Conservation (phyloP, 2,888 invertebrate genomes). For the Agrenia bidenticulata region DNA sequence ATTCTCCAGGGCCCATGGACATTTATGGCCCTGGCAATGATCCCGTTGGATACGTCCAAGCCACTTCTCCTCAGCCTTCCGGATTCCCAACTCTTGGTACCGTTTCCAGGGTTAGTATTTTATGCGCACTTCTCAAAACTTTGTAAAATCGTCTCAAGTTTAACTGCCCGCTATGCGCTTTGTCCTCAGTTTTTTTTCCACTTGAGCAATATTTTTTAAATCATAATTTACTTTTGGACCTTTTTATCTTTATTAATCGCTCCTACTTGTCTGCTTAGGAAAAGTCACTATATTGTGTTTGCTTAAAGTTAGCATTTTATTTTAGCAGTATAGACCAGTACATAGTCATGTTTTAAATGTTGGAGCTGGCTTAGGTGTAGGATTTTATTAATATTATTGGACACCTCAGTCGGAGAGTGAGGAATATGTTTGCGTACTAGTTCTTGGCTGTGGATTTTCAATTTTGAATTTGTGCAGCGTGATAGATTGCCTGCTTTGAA, state of each 20-base stretch:
- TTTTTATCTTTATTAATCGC: neutral
- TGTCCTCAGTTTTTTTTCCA: neutral
- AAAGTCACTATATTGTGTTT: too few species aligned
- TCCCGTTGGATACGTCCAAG: slow-evolving; percentile 81
- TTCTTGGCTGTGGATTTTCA: too few species aligned
- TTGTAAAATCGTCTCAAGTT: slow-evolving; percentile 39
- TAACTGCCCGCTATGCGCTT: neutral
- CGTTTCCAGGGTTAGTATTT: slow-evolving; percentile 54
- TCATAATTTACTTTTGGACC: neutral
- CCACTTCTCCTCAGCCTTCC: slow-evolving; percentile 93
- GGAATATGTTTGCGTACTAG: too few species aligned
- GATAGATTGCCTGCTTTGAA: too few species aligned
- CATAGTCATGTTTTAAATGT: too few species aligned
- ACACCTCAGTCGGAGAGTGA: too few species aligned
- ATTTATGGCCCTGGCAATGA: slow-evolving; percentile 80
- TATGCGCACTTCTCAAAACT: slow-evolving; percentile 52
- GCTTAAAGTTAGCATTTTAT: too few species aligned
- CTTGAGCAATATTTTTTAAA: slow-evolving; percentile 6
- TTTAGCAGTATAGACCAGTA: too few species aligned
- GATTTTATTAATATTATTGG: too few species aligned
- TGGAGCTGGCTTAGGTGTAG: too few species aligned
- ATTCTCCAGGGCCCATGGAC: slow-evolving; percentile 90
- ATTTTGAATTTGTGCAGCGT: too few species aligned
- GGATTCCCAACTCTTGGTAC: slow-evolving; percentile 92
- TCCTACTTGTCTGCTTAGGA: neutral